Evolutionary conservation across 2,113 vertebrate species (phyloP).

Genomic region (Excalfactoria chinensis): DNA sequence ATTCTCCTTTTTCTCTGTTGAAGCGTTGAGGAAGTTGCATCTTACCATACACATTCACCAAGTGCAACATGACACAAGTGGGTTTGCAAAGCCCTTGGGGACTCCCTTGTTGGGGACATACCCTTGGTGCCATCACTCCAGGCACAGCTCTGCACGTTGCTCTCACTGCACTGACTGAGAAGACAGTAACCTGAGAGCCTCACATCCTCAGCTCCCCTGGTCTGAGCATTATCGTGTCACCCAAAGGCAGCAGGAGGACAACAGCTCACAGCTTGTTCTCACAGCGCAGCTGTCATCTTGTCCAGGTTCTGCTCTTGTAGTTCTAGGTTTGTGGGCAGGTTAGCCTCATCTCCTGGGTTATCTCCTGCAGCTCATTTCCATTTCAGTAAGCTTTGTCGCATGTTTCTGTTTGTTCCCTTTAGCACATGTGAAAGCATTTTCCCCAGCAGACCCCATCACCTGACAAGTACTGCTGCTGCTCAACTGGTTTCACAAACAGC

Average conservation of each 20-base stretch:
- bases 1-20: background rate
- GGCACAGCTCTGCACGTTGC: background rate
- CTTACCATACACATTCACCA: fast-evolving
- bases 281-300: background rate
- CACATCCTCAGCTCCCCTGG: background rate
- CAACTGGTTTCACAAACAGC: background rate
- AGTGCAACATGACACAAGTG: background rate
- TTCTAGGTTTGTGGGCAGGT: background rate
- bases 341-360: background rate
- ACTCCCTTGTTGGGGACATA: fast-evolving
- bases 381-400: background rate
- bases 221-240: background rate
- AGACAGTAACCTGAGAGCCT: background rate
- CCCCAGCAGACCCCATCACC: background rate
- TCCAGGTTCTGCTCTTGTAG: background rate
- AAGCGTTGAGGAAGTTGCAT: background rate
- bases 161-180: background rate
- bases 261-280: fast-evolving
- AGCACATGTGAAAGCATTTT: background rate
- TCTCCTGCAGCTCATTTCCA: background rate
- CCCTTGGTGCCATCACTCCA: fast-evolving
- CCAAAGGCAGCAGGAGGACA: fast-evolving
- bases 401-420: background rate
- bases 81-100: background rate
- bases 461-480: background rate